These are phyloP conservation scores for Desmophyllum pertusum DNA, from an alignment of 92 coral and sea anemone genomes.

Conservation along the genomic window DNA sequence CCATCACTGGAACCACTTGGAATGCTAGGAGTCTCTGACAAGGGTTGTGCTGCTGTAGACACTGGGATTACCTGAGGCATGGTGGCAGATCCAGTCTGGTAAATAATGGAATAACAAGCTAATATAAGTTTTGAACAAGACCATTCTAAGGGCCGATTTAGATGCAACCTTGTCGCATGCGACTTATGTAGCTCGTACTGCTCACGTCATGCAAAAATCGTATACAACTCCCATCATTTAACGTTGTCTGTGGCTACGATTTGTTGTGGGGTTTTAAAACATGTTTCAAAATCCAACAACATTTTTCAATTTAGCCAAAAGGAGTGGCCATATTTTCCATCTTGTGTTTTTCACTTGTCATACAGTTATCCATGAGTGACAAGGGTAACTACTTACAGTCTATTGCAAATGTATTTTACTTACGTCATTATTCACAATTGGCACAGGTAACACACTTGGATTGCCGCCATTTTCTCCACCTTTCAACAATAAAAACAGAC, in stretches of 20 bases:
- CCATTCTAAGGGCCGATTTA: too few species aligned
- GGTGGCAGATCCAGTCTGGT: background rate
- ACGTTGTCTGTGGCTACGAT: too few species aligned
- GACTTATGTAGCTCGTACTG: too few species aligned
- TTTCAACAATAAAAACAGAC: background rate
- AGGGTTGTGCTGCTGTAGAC: background rate
- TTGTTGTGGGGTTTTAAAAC: too few species aligned
- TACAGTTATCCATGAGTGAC: background rate
- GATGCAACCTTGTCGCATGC: too few species aligned
- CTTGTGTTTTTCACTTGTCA: background rate
- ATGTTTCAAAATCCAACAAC: too few species aligned
- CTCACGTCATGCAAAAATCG: too few species aligned
- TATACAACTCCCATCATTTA: too few species aligned
- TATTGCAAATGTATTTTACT: conserved; percentile 5
- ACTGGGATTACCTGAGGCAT: background rate
- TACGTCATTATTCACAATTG: conserved; percentile 16
- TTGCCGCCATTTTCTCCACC: conserved; percentile 9
- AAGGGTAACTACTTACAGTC: background rate
- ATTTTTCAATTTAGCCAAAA: too few species aligned
- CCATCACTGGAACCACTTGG: background rate
- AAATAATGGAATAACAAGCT: background rate
- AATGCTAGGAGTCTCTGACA: background rate
- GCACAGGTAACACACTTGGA: conserved; percentile 1
- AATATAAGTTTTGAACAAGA: too few species aligned
- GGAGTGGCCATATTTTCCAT: background rate